phyloP scores from a whole-genome alignment of 2,797 vertebrate genomes.

The Chelon labrosus region DNA sequence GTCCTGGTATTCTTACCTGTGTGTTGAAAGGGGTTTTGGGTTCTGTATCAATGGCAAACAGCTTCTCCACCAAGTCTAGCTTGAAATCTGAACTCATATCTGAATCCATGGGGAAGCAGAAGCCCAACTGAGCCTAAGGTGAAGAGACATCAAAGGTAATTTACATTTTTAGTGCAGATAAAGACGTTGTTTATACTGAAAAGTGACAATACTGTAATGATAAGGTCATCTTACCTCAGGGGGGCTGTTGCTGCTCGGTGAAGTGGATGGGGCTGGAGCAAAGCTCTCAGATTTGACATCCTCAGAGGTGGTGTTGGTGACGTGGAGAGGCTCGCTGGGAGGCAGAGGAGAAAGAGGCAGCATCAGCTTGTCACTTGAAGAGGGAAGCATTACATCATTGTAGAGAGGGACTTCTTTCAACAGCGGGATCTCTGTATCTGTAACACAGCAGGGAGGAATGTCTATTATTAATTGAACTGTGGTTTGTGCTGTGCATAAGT shows the following conservation, averaged over 20 bases:
- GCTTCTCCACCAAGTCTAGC: slow-evolving; percentile 95
- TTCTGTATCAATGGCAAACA: slow-evolving; percentile 96
- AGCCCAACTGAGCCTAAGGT: slow-evolving; percentile 89
- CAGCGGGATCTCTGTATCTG: slow-evolving; percentile 90
- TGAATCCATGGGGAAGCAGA: slow-evolving; percentile 92
- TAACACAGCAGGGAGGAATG: slow-evolving; percentile 64
- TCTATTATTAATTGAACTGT: slow-evolving; percentile 1
- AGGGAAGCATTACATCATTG: slow-evolving; percentile 97
- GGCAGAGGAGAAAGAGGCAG: slow-evolving; percentile 88
- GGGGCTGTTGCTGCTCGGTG: slow-evolving; percentile 82
- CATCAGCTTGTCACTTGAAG: slow-evolving; percentile 89
- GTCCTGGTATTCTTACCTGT: slow-evolving; percentile 84
- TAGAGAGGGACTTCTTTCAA: slow-evolving; percentile 93
- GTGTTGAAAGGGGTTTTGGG: slow-evolving; percentile 92
- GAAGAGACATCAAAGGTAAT: slow-evolving; percentile 18
- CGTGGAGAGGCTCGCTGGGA: slow-evolving; percentile 86
- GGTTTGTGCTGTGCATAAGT: background rate
- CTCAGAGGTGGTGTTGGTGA: slow-evolving; percentile 83
- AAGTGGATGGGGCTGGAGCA: slow-evolving; percentile 79
- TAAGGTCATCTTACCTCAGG: slow-evolving; percentile 84
- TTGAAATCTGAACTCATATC: slow-evolving; percentile 95
- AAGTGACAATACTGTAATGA: background rate
- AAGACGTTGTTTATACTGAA: background rate
- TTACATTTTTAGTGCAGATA: background rate
- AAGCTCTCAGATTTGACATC: slow-evolving; percentile 85